A percentile compares a stretch with the other conserved stretches of the same genome.
phyloP scores from a whole-genome alignment of 2,797 vertebrate species.

The Rhynchotus rufescens region DNA sequence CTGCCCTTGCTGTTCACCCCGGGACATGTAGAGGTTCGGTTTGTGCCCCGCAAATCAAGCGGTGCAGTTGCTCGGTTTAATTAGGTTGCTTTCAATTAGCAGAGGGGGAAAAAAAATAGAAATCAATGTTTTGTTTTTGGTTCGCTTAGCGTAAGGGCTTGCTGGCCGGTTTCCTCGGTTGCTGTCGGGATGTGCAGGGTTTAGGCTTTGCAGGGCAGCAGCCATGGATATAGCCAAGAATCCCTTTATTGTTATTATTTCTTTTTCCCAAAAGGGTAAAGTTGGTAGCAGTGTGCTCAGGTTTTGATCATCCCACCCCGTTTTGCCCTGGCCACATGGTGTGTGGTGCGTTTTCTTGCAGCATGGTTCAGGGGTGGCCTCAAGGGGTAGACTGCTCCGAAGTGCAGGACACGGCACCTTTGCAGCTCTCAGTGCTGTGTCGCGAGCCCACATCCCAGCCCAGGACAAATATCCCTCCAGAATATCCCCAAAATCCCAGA shows the following conservation, averaged over 20 bases:
- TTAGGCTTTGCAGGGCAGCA: neutral
- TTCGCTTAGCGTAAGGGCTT: neutral
- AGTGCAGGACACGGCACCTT: neutral
- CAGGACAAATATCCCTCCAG: conserved; percentile 38
- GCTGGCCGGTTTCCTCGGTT: neutral
- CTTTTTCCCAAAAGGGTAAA: neutral
- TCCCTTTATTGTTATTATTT: neutral
- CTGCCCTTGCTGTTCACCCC: no score
- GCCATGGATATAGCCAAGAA: neutral
- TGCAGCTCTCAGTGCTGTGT: conserved; percentile 10
- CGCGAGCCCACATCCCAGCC: neutral
- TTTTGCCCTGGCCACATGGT: neutral
- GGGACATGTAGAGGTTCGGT: conserved; percentile 9
- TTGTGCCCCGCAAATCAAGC: conserved; percentile 45
- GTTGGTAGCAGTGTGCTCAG: neutral
- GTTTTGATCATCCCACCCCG: neutral
- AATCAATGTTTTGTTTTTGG: conserved; percentile 29
- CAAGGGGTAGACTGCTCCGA: neutral
- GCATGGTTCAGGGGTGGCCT: neutral
- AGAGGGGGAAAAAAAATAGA: neutral
- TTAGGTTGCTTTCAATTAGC: conserved; percentile 61
- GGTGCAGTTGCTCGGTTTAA: conserved; percentile 56
- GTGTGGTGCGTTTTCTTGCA: neutral
- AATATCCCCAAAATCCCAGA: neutral
- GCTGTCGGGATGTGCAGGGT: neutral